A percentile compares a stretch with the other conserved stretches of the same genome.
Conservation (phyloP, 2,797 vertebrate genomes). For the Alca torda region DNA sequence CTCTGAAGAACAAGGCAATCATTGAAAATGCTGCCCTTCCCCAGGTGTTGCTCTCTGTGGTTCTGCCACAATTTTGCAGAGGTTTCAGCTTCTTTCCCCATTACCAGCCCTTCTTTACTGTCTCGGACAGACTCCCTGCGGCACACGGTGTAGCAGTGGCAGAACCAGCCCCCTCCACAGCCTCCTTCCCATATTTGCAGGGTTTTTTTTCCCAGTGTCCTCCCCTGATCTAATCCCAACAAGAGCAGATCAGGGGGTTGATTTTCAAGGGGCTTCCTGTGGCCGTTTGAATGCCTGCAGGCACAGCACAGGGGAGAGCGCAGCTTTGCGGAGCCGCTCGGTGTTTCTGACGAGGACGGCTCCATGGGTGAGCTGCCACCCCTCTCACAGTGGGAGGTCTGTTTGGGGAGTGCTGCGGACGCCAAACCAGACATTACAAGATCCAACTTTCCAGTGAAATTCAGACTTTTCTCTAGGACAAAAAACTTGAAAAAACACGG, state of each 20-base stretch:
- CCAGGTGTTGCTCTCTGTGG: neutral
- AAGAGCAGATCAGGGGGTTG: neutral
- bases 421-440: conserved; percentile 68
- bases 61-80: neutral
- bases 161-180: neutral
- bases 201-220: neutral
- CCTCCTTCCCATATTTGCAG: neutral
- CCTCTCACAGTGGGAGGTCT: conserved; percentile 60
- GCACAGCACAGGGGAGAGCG: neutral
- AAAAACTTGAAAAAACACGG: conserved; percentile 70
- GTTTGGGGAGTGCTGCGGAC: conserved; percentile 19
- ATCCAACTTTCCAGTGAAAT: conserved; percentile 76
- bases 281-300: neutral
- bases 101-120: neutral
- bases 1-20: neutral
- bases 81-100: neutral
- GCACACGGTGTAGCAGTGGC: neutral
- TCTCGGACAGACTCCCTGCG: neutral
- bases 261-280: conserved; percentile 5
- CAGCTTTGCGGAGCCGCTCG: neutral
- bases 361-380: conserved; percentile 42
- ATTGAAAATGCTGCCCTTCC: neutral
- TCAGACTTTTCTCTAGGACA: conserved; percentile 69
- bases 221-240: neutral
- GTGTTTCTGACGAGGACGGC: neutral